These are phyloP conservation scores for Dyspetes luteomarginatus DNA, from an alignment of 2,888 invertebrate genomes.

Conservation along the genomic window DNA sequence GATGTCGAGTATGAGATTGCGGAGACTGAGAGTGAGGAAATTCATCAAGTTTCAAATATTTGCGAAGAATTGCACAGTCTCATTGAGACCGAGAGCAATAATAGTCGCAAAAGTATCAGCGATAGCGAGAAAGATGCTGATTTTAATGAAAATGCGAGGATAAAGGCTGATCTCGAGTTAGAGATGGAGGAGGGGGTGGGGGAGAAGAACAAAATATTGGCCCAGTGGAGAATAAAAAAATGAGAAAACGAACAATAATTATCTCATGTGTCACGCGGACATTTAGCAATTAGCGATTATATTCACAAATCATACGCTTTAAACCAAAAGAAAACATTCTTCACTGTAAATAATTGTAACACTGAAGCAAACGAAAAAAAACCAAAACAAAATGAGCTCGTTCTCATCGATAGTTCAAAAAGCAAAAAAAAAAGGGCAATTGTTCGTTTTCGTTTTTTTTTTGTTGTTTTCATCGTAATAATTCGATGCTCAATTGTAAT, in stretches of 20 bases:
- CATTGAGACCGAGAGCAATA: conserved; percentile 77
- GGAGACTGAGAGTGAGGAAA: conserved; percentile 72
- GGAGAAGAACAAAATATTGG: no score
- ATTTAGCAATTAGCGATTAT: conserved; percentile 16
- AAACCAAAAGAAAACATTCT: conserved; percentile 50
- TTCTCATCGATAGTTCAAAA: conserved; percentile 44
- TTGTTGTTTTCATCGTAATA: not conserved
- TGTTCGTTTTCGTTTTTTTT: conserved; percentile 14
- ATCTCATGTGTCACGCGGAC: conserved; percentile 26
- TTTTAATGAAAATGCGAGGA: conserved; percentile 52
- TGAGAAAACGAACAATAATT: conserved; percentile 5
- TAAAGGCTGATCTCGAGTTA: conserved; percentile 49
- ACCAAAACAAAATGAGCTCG: conserved; percentile 8
- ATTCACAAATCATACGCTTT: conserved; percentile 21
- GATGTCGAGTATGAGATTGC: conserved; percentile 69
- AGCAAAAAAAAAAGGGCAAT: conserved; percentile 6
- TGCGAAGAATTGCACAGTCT: conserved; percentile 79
- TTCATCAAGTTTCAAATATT: conserved; percentile 74
- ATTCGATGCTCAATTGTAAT: conserved; percentile 52
- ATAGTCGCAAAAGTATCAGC: conserved; percentile 61
- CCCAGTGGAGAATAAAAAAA: no score
- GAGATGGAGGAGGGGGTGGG: no score
- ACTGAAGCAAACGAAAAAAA: conserved; percentile 23
- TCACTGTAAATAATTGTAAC: conserved; percentile 58
- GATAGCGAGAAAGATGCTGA: conserved; percentile 62